A percentile compares a stretch with the other conserved stretches of the same genome.
Evolutionary conservation across 2,797 vertebrate genomes (phyloP).

Genomic region (Staurois parvus): DNA sequence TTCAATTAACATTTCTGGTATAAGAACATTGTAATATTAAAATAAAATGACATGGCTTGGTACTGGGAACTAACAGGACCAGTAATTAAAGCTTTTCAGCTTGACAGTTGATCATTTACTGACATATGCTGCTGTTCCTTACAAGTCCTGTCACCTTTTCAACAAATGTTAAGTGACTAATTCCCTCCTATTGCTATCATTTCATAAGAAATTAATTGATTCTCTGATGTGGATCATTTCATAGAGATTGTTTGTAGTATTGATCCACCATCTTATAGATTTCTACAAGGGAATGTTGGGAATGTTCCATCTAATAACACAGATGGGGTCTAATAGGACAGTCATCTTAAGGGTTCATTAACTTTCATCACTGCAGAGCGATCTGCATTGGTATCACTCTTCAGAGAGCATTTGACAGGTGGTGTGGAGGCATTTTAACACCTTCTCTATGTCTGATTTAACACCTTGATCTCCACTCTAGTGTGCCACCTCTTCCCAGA

Average conservation of each 20-base stretch:
- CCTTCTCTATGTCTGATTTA: no score
- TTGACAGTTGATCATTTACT: constrained; percentile 42
- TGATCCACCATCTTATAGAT: no score
- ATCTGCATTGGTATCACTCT: no score
- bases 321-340: no score
- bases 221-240: not conserved
- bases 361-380: no score
- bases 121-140: constrained; percentile 4
- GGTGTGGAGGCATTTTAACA: no score
- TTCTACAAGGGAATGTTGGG: no score
- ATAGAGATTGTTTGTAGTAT: not conserved
- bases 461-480: no score
- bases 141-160: constrained; percentile 39
- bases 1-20: constrained; percentile 26
- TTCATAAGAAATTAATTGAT: constrained; percentile 1
- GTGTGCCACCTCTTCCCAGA: no score
- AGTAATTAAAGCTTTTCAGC: constrained; percentile 46
- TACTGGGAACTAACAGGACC: constrained; percentile 11
- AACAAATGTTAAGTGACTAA: constrained; percentile 19
- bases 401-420: no score
- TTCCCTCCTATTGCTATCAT: not conserved
- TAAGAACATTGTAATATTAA: constrained; percentile 12
- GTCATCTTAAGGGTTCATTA: no score
- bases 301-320: no score
- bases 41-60: constrained; percentile 28